Evolutionary conservation across 2,888 invertebrate species (phyloP).

Genomic region (Leptinotarsa tumamoca): DNA sequence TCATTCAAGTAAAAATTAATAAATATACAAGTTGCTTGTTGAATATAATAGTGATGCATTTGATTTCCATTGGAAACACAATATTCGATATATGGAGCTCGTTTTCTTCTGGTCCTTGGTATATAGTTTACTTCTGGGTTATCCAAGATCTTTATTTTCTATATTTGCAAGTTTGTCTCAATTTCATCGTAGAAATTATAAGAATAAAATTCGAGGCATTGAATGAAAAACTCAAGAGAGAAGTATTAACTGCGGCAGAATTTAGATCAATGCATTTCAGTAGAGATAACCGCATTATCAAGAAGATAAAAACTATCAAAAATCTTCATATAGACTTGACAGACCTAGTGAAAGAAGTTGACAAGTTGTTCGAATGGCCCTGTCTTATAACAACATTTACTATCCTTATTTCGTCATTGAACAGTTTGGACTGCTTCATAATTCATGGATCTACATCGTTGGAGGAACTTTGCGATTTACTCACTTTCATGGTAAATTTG

Average conservation of each 20-base stretch:
- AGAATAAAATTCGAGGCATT: neutral
- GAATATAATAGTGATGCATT: neutral
- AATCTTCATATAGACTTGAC: conserved; percentile 15
- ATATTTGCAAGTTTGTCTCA: neutral
- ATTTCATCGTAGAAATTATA: conserved; percentile 2
- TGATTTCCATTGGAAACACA: neutral
- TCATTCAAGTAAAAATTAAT: neutral
- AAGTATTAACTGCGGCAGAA: conserved; percentile 3
- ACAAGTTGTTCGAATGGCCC: conserved; percentile 25
- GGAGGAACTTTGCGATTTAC: conserved; percentile 20
- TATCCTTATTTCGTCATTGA: conserved; percentile 1
- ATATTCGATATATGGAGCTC: neutral
- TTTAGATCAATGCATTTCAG: neutral
- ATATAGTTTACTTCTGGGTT: neutral
- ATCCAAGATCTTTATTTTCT: neutral
- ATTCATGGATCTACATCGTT: conserved; percentile 6
- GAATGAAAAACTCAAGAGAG: neutral
- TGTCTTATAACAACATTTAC: conserved; percentile 10
- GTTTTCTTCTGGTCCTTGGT: neutral
- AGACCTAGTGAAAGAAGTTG: conserved; percentile 24
- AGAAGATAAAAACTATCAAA: conserved; percentile 14
- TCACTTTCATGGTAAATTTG: conserved; percentile 25
- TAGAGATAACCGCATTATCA: neutral
- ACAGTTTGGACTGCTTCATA: conserved; percentile 23
- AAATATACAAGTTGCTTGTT: neutral